Base-by-base conservation (phyloP, 2,888 invertebrate species). In the Cheiracanthium punctorium region DNA sequence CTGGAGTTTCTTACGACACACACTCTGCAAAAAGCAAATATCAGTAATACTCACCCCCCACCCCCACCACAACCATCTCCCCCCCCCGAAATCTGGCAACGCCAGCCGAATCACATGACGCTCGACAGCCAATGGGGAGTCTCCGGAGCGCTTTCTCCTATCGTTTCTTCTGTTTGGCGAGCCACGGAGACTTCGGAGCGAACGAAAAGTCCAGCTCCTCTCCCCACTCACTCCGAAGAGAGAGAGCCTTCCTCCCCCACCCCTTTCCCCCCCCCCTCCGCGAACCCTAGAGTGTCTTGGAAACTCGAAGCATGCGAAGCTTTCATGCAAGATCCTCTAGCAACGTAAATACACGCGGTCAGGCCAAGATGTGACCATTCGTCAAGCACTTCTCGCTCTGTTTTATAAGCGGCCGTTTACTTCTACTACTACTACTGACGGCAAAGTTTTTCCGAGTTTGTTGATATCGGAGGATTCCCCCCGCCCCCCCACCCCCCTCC, bases 101-200 rank as follows among this genome's bases (percentile, higher is more conserved):
- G 84, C 84, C 77, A 80, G 85, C 73, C 58, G 79, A 43, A 70
- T 80, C 85, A 85, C 74, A 43, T 85, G 85, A 80, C 74, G n/a
- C 32, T 52, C n/a, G 12, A 24, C 73, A 32, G 32, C 79, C 85
- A 79, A 85, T 79, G 73, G 70, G 67, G 48, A 72, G 32, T 29
- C 72, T 24, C 70, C 37, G 64, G 69, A 79, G 41, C 85, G 72
- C 82, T 72, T 70, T 77, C 84, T 77, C 77, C 84, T 73, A 77
- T 77, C 84, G 84, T 84, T 84, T 84, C 77, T 84, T 73, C 77
- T 77, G 84, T 79, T 77, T 72, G 77, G 84, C 71, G 84, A 75
- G 82, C 70, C 75, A 70, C 69, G 58, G 75, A 69, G 75, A 64
- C 24, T 43, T 29, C 28, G 72, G 82, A 80, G 70, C 58, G 79